Evolutionary conservation across 2,113 vertebrate species (phyloP).

Genomic region (Vulpes lagopus): DNA sequence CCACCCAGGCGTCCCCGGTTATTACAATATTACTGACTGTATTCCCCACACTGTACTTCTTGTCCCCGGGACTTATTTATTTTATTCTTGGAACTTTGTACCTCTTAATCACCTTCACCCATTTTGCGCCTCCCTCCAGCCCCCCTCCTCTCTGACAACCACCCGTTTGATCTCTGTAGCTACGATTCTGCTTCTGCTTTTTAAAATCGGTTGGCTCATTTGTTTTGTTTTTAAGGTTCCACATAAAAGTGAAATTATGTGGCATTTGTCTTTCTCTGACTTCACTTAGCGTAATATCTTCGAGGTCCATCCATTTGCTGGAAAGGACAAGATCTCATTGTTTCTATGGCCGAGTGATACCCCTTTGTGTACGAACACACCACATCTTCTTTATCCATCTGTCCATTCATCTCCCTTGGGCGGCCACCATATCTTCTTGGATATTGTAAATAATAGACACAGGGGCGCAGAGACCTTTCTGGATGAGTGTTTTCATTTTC

Average conservation of each 20-base stretch:
- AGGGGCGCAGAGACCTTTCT: not conserved
- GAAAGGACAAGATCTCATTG: not conserved
- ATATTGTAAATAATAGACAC: not conserved
- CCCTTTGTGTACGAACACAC: not conserved
- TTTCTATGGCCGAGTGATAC: not conserved
- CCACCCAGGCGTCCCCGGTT: too few species aligned
- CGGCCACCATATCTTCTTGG: not conserved
- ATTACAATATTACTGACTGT: not conserved
- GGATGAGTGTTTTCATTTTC: not conserved
- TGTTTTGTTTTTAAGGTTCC: not conserved
- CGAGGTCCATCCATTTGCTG: not conserved
- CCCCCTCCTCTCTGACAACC: not conserved
- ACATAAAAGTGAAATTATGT: not conserved
- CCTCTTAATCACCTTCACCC: not conserved
- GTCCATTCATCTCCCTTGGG: accelerated
- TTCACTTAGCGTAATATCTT: not conserved
- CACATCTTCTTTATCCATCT: not conserved
- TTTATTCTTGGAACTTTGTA: not conserved
- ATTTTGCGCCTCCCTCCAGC: not conserved
- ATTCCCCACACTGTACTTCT: not conserved
- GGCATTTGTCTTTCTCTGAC: not conserved
- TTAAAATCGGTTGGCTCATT: not conserved
- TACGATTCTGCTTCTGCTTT: not conserved
- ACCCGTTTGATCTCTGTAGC: not conserved
- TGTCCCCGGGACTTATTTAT: not conserved